Evolutionary conservation across 2,888 invertebrate genomes (phyloP).

Genomic region (Pyrochroa serraticornis): DNA sequence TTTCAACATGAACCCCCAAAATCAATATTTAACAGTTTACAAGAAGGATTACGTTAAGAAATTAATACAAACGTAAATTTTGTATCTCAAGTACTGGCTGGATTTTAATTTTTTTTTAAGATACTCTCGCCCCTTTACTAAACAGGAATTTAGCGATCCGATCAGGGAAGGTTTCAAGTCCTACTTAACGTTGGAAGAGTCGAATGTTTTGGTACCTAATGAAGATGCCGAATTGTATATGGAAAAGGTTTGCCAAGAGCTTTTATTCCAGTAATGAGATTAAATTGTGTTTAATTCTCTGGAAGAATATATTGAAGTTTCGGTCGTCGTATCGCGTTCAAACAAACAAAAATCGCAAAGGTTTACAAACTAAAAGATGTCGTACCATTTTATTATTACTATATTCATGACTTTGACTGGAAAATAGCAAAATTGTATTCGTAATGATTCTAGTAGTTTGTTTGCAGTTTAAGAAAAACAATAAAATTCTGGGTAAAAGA

Average conservation of each 20-base stretch:
- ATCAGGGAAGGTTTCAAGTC: conserved; percentile 37
- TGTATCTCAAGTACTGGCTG: too few species aligned
- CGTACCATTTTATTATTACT: too few species aligned
- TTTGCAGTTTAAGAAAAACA: conserved; percentile 29
- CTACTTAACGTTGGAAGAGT: conserved; percentile 36
- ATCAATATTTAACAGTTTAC: conserved; percentile 28
- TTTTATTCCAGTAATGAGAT: background rate
- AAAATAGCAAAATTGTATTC: too few species aligned
- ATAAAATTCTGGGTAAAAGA: conserved; percentile 33
- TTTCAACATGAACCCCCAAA: background rate
- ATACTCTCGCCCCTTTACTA: background rate
- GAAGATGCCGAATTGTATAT: conserved; percentile 38
- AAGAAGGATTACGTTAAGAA: conserved; percentile 33
- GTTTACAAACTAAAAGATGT: too few species aligned
- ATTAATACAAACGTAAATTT: conserved; percentile 8
- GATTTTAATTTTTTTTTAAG: background rate
- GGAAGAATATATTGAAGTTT: too few species aligned
- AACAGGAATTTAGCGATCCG: conserved; percentile 41
- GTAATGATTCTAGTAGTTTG: too few species aligned
- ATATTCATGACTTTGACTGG: too few species aligned
- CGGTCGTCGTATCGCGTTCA: too few species aligned
- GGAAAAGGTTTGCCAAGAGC: conserved; percentile 30
- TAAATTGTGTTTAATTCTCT: too few species aligned
- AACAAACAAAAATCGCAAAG: too few species aligned
- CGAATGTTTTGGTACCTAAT: conserved; percentile 24